Percentiles rank a stretch among this genome's conserved stretches.
These are phyloP conservation scores for Sericinus montela DNA, from an alignment of 2,888 invertebrate species.

Conservation along the genomic window DNA sequence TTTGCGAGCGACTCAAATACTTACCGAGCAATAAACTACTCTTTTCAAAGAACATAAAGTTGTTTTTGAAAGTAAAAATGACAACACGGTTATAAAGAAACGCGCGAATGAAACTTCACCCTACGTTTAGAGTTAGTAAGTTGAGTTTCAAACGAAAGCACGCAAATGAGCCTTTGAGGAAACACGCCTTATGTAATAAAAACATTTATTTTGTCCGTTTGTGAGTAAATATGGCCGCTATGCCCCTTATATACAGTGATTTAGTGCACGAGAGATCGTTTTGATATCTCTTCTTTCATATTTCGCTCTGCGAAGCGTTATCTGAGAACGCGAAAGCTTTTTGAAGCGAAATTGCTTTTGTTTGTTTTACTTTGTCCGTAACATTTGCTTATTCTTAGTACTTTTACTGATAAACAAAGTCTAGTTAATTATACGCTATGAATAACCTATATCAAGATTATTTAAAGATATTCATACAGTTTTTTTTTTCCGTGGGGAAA, in stretches of 20 bases:
- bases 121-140: slow-evolving; percentile 32
- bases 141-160: slow-evolving; percentile 27
- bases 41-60: slow-evolving; percentile 29
- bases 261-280: slow-evolving; percentile 76
- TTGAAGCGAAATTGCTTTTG: slow-evolving; percentile 39
- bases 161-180: slow-evolving; percentile 66
- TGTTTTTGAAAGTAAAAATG: slow-evolving; percentile 29
- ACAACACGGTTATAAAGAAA: slow-evolving; percentile 26
- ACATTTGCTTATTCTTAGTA: slow-evolving; percentile 35
- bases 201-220: slow-evolving; percentile 78
- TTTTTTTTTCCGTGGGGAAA: no score
- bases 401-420: slow-evolving; percentile 33
- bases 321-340: slow-evolving; percentile 68
- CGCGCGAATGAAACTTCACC: slow-evolving; percentile 34
- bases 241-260: slow-evolving; percentile 76
- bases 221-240: slow-evolving; percentile 72
- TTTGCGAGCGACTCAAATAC: slow-evolving; percentile 40
- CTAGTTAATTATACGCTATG: slow-evolving; percentile 1
- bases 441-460: no score
- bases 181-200: slow-evolving; percentile 77
- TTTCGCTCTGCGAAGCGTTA: slow-evolving; percentile 69
- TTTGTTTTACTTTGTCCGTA: slow-evolving; percentile 34
- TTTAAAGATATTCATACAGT: no score
- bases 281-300: slow-evolving; percentile 74
- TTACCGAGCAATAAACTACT: slow-evolving; percentile 35